Conservation (phyloP, 2,113 vertebrate genomes). For the Engystomops pustulosus region DNA sequence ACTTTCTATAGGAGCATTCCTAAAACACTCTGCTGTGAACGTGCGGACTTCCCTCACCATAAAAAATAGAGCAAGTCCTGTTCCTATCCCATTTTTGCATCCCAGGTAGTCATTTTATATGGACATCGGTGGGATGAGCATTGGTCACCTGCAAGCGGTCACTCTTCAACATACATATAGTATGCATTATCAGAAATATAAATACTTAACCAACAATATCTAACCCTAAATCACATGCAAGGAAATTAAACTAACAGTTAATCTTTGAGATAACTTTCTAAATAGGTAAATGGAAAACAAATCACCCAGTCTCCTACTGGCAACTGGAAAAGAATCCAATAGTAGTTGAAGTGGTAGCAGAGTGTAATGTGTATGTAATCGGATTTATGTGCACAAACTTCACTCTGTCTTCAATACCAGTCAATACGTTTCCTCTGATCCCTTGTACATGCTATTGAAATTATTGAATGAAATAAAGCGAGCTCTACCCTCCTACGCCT, state of each 20-base stretch:
- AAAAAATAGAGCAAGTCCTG: too few species aligned
- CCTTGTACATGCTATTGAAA: slow-evolving; percentile 28
- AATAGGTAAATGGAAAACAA: neutral
- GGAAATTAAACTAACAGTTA: neutral
- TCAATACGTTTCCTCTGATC: slow-evolving; percentile 30
- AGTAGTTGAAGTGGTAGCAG: neutral
- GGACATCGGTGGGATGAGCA: too few species aligned
- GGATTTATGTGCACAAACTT: slow-evolving; percentile 27
- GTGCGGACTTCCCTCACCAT: too few species aligned
- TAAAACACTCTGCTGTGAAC: too few species aligned
- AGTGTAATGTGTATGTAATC: slow-evolving; percentile 9
- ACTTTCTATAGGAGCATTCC: too few species aligned
- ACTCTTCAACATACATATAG: too few species aligned
- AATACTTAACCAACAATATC: too few species aligned
- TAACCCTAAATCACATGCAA: neutral
- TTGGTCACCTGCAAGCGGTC: too few species aligned
- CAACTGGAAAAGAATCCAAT: slow-evolving; percentile 6
- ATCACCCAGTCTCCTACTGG: neutral
- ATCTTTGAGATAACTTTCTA: neutral
- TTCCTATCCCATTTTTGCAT: too few species aligned
- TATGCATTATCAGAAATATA: too few species aligned
- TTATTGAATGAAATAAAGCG: slow-evolving; percentile 18
- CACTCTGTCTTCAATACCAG: slow-evolving; percentile 14
- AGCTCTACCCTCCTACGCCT: slow-evolving; percentile 5
- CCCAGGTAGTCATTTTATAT: too few species aligned